Conservation (phyloP, 2,888 invertebrate genomes). For the Diarsia dahlii region DNA sequence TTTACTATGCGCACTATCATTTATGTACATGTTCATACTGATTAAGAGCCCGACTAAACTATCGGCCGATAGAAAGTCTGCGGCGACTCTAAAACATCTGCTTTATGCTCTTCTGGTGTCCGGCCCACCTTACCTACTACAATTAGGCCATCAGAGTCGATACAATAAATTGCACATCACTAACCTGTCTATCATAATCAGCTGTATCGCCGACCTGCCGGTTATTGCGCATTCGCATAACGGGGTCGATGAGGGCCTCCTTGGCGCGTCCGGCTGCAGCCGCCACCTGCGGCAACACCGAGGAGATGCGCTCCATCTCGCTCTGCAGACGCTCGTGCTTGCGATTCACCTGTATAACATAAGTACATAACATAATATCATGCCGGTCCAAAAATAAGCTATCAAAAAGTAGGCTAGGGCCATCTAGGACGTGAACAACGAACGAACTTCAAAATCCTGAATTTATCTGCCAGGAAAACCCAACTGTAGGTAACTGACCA, state of each 20-base stretch:
- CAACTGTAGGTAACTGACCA: background rate
- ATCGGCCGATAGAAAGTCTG: background rate
- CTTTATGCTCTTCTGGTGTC: background rate
- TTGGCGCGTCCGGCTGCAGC: constrained; percentile 81
- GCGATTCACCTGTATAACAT: constrained; percentile 76
- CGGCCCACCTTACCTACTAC: background rate
- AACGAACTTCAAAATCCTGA: too few species aligned
- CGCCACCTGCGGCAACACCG: constrained; percentile 79
- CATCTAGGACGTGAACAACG: too few species aligned
- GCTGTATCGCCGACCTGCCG: constrained; percentile 71
- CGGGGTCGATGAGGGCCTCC: constrained; percentile 78
- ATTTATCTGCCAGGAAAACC: background rate
- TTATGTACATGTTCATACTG: too few species aligned
- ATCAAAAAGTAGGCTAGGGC: too few species aligned
- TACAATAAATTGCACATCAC: constrained; percentile 3
- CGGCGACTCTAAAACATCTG: background rate
- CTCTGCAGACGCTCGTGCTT: constrained; percentile 83
- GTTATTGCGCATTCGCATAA: constrained; percentile 65
- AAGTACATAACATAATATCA: background rate
- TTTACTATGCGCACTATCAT: too few species aligned
- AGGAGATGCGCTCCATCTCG: constrained; percentile 83
- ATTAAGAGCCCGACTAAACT: background rate
- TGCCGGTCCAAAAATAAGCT: too few species aligned
- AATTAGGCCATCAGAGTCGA: background rate
- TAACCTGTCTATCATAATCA: constrained; percentile 85